Evolutionary conservation across 1,140 invertebrate genomes (phyloP), one percentile per base, ranked within the genome.

Genomic region (Augochlora pura): DNA sequence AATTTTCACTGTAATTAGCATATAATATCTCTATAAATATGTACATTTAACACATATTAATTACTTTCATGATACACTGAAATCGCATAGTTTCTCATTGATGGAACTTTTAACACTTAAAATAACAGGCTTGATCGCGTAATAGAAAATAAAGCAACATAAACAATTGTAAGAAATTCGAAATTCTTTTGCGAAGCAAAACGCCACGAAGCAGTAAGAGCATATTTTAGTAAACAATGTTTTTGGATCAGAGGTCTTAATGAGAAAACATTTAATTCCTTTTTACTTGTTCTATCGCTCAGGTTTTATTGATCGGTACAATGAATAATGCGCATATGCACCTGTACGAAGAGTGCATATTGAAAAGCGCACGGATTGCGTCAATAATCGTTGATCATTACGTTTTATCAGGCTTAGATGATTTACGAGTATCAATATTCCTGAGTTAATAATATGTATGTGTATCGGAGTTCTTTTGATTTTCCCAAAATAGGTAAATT

Each of bases 281-380:
- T 32, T 46, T 9, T 66, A n/a, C 23, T 23, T n/a, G 23, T 25
- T 70, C 21, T 57, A 7, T 54, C 23, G n/a, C 39, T n/a, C n/a
- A 25, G 21, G 10, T 57, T 65, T 66, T 75, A 75, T 75, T 39
- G 72, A 75, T 75, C 38, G 62, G 0, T 21, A 65, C 52, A 27
- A 59, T 23, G 27, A 75, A 54, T 54, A 63, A 74, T 21, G 62
- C 59, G 39, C 8, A 6, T 46, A 67, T 42, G 23, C 7, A 32
- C 14, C 66, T 16, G 32, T 16, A 14, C n/a, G 49, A 67, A 23
- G 5, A 32, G 49, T 14, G 18, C 27, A 32, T 46, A 42, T 74
- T 54, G 46, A 27, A 57, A 38, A 74, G 42, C 27, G 46, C 42
- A 74, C n/a, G 72, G 62, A 25, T 74, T 66, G 38, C 49, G n/a